phyloP scores from a whole-genome alignment of 2,888 invertebrate species.

The Cynaeus angustus region DNA sequence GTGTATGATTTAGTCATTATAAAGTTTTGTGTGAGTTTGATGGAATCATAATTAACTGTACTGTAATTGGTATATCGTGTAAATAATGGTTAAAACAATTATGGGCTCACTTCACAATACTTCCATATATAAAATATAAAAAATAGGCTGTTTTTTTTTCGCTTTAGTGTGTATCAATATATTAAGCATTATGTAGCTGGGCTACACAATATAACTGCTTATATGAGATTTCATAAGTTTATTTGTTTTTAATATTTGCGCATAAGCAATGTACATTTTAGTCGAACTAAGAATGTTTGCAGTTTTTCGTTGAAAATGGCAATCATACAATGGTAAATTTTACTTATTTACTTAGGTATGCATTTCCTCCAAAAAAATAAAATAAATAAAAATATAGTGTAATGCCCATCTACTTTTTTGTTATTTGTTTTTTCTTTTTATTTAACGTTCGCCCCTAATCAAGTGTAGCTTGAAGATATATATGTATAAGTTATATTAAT shows the following conservation, averaged over 20 bases:
- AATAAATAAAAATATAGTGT: too few relatives aligned
- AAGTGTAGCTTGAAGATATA: conserved; percentile 28
- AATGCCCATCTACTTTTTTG: conserved; percentile 27
- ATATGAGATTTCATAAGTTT: conserved; percentile 46
- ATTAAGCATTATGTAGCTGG: conserved; percentile 40
- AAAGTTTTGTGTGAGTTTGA: conserved; percentile 40
- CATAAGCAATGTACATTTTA: conserved; percentile 36
- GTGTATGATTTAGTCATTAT: conserved; percentile 39
- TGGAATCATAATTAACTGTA: conserved; percentile 24
- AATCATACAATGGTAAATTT: conserved; percentile 40
- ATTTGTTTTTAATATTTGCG: conserved; percentile 34
- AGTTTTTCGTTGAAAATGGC: conserved; percentile 41
- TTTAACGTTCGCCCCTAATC: conserved; percentile 32
- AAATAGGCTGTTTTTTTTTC: conserved; percentile 49
- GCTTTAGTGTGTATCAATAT: conserved; percentile 45
- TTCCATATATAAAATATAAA: conserved; percentile 46
- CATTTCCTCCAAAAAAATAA: conserved; percentile 35
- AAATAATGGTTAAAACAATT: conserved; percentile 36
- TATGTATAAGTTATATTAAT: conserved; percentile 35
- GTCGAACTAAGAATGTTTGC: conserved; percentile 42
- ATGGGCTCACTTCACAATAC: conserved; percentile 48
- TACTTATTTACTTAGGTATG: conserved; percentile 42
- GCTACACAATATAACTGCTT: conserved; percentile 45
- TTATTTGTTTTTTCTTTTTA: conserved; percentile 31
- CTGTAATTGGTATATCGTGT: conserved; percentile 33